Evolutionary conservation across 2,113 vertebrate species (phyloP), one percentile per base, ranked within the genome.

Genomic region (Bungarus multicinctus): DNA sequence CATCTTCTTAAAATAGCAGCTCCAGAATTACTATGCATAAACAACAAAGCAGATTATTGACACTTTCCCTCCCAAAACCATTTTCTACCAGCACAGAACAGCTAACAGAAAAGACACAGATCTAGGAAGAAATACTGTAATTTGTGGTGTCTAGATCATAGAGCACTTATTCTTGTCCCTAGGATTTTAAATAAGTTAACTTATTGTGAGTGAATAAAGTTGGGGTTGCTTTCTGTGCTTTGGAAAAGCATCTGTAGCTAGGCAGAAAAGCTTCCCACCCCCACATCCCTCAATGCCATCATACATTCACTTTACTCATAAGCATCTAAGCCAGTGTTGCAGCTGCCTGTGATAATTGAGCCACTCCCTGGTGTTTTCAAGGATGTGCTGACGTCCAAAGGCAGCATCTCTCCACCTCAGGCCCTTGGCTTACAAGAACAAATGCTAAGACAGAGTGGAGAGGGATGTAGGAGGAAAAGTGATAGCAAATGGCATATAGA

Each of bases 1-100:
- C 47, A 52, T 23, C 27, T 6, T 54, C 22, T 74, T 50, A 69
- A 87, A 90, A 90, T 9, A 64, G n/a, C 22, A 64, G 18, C 9
- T 50, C 45, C 27, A 54, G 43, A 74, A 74, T 18, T 74, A 74
- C n/a, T 0, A 7, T 11, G 5, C 22, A 43, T 2, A 0, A 90
- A 12, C 30, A 74, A 58, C 0, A 25, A 1, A 2, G 2, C 2
- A 50, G 9, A 0, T 64, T 30, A 64, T 16, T 85, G 0, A 1
- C 34, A 12, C 34, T 54, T 88, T 93, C 25, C 27, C 52, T 30
- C 22, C 57, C 57, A 20, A 57, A 57, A 0, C 88, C 55, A 58
- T 1, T 8, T 27, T 55, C 54, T 0, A 50, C 47, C 81, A 20
- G 11, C 52, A 39, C 0, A 34, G 27, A 47, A 87, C 23, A 81